Evolutionary conservation across 2,797 vertebrate genomes (phyloP), one percentile per base, ranked within the genome.

Genomic region (Phoebastria nigripes): DNA sequence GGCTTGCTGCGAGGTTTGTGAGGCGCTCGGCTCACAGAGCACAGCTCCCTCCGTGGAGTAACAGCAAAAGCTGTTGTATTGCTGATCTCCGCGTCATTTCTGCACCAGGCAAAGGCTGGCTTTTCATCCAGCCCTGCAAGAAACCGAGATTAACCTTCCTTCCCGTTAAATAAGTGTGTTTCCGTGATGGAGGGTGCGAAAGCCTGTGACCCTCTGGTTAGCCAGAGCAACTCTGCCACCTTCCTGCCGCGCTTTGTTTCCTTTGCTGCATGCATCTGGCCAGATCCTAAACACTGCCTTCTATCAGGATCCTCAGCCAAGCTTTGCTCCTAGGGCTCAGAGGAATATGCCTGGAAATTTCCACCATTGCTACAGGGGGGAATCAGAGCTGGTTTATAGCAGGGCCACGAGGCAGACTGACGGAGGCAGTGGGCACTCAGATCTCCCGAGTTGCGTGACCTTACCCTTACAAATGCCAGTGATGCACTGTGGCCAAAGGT

Each of bases 161-260:
- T 54, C 35, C 35, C 29, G 2, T 78, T 39, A 44, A 47, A 4
- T 24, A 5, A 39, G 25, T 0, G 35, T 12, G 52, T 35, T 86
- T 73, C 72, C 24, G 4, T 8, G 42, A 31, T 22, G 69, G 44
- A 28, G 39, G 46, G 19, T 37, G 58, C 2, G 19, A 49, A 59
- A 82, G 54, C 49, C 31, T 4, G 28, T 21, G 70, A 47, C n/a
- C 22, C 37, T 15, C 20, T 4, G 19, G 35, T 72, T 82, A 46
- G 42, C 28, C 29, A 33, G 82, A 66, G 76, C 90, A 70, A 77
- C 79, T 80, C 90, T 11, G 88, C 96, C 95, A 86, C 82, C 93
- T 90, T 90, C 85, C 90, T 90, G 95, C 55, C 55, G 18, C 10
- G 71, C 93, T 96, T 96, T 95, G 90, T 96, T 72, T 76, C 76